Percentiles rank a stretch among this genome's conserved stretches.
Evolutionary conservation across 2,113 vertebrate genomes (phyloP).

Genomic region (Burhinus bistriatus): DNA sequence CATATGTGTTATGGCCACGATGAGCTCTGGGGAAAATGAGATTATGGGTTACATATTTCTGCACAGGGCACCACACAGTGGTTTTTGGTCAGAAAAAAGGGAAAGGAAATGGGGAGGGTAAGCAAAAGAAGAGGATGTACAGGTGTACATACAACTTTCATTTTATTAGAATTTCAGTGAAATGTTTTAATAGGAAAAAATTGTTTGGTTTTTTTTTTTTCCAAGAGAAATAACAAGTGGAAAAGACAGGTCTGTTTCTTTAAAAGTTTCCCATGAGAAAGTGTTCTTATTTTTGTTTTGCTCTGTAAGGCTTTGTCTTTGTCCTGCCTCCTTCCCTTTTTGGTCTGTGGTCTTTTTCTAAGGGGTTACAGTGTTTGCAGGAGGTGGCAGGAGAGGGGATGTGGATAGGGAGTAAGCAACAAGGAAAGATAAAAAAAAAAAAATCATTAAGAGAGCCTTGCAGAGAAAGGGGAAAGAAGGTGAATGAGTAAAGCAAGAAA

Average conservation of each 20-base stretch:
- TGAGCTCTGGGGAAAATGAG: neutral
- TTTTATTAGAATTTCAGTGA: neutral
- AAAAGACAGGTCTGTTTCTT: neutral
- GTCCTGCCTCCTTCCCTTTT: neutral
- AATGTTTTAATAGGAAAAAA: neutral
- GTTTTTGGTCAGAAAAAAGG: neutral
- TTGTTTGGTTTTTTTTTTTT: neutral
- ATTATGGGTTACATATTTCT: neutral
- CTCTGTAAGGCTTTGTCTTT: neutral
- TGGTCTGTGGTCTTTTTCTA: neutral
- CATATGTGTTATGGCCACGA: fast-evolving
- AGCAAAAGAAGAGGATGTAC: neutral
- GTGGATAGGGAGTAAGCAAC: neutral
- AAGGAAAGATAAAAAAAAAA: neutral
- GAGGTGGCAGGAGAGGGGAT: neutral
- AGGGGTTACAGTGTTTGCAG: neutral
- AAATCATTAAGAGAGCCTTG: neutral
- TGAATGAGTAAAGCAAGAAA: neutral
- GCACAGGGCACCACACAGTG: too few species aligned
- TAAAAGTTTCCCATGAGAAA: neutral
- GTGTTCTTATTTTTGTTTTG: neutral
- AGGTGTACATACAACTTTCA: fast-evolving
- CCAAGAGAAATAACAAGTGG: neutral
- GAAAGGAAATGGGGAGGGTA: neutral
- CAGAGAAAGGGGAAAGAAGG: neutral